Evolutionary conservation across 2,888 invertebrate species (phyloP).

Genomic region (Agrotis ipsilon): DNA sequence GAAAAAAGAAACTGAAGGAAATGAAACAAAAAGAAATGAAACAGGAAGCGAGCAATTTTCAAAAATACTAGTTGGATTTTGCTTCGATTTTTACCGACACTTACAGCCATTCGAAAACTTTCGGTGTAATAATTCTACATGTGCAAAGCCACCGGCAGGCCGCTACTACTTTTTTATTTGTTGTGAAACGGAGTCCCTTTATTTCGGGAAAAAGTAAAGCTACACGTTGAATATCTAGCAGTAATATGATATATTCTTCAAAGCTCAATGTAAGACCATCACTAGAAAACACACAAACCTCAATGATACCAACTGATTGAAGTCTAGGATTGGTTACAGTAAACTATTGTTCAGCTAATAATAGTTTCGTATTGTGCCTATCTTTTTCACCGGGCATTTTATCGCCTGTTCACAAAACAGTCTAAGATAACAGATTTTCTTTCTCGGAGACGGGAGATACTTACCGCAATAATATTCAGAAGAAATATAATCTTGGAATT

Average conservation of each 20-base stretch:
- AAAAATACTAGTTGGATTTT: conserved; percentile 23
- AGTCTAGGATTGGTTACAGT: conserved; percentile 45
- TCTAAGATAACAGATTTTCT: conserved; percentile 61
- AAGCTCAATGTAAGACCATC: conserved; percentile 28
- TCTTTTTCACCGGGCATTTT: conserved; percentile 40
- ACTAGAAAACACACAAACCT: conserved; percentile 19
- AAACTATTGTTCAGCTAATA: conserved; percentile 55
- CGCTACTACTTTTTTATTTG: conserved; percentile 32
- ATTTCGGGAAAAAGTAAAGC: conserved; percentile 13
- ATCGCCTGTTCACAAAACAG: conserved; percentile 60
- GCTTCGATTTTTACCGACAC: conserved; percentile 34
- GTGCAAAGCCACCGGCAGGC: conserved; percentile 14
- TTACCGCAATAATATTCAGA: conserved; percentile 75
- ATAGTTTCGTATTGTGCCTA: conserved; percentile 45
- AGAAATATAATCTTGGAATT: conserved; percentile 78
- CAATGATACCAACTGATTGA: conserved; percentile 49
- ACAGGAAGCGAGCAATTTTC: conserved; percentile 9
- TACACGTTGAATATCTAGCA: conserved; percentile 7
- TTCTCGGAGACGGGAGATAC: conserved; percentile 66
- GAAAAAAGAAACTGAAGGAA: conserved; percentile 2
- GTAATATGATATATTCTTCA: conserved; percentile 12
- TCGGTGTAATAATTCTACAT: conserved; percentile 42
- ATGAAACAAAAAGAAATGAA: conserved; percentile 5
- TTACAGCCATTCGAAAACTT: conserved; percentile 39
- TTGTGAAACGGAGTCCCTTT: conserved; percentile 6